phyloP scores from a whole-genome alignment of 2,113 vertebrate genomes.

The Triplophysa rosa region DNA sequence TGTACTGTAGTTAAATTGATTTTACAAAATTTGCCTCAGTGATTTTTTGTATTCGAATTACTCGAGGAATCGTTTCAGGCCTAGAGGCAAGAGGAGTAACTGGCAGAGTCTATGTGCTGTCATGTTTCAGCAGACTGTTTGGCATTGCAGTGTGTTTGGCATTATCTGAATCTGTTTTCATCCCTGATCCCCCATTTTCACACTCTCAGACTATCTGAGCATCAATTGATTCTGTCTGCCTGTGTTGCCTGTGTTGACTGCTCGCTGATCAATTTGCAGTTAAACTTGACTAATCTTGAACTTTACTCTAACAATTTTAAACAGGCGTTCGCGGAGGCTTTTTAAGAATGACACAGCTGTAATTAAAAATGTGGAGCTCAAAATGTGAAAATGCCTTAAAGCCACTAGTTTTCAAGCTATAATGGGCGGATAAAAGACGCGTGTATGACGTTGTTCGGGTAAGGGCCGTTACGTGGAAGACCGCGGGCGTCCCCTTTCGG shows the following conservation, averaged over 20 bases:
- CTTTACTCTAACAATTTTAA: conserved; percentile 11
- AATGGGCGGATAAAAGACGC: neutral
- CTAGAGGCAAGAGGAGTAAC: conserved; percentile 75
- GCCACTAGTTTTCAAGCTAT: neutral
- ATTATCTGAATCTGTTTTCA: conserved; percentile 69
- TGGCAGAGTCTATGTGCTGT: conserved; percentile 75
- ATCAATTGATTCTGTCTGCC: conserved; percentile 66
- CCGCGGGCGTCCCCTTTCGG: conserved; percentile 13
- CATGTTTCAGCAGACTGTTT: conserved; percentile 75
- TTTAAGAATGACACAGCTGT: neutral
- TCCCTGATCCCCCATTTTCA: conserved; percentile 63
- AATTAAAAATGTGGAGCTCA: neutral
- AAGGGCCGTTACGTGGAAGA: neutral
- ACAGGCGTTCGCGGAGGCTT: neutral
- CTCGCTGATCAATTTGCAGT: conserved; percentile 47
- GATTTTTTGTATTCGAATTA: no score
- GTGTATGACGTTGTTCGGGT: neutral
- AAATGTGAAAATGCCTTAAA: neutral
- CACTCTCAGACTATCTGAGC: conserved; percentile 66
- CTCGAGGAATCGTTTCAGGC: no score
- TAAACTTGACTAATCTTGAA: conserved; percentile 38
- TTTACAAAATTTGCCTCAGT: no score
- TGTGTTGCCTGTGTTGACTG: conserved; percentile 57
- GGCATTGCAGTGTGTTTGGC: conserved; percentile 66
- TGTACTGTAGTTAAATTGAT: no score